A percentile compares a stretch with the other conserved stretches of the same genome.
phyloP scores from a whole-genome alignment of 2,113 vertebrate species.

The Probosciger aterrimus region DNA sequence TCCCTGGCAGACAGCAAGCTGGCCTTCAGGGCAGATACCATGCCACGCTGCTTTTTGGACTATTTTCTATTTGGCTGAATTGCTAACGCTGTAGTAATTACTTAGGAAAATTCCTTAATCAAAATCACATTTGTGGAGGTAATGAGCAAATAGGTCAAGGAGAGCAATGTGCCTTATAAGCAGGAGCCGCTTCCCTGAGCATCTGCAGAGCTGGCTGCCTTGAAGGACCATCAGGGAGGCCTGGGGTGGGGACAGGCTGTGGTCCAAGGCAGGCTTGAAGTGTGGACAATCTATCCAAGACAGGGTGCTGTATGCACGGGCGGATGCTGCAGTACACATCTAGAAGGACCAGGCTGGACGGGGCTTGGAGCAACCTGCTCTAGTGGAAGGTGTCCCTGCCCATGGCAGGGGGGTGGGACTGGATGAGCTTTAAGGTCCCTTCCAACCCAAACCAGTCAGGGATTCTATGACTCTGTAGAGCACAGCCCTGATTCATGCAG shows the following conservation, averaged over 20 bases:
- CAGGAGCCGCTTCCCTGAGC: background rate
- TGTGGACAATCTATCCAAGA: background rate
- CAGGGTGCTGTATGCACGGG: background rate
- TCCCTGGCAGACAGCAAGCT: background rate
- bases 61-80: constrained; percentile 30
- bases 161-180: background rate
- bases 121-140: constrained; percentile 21
- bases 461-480: background rate
- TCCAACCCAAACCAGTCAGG: background rate
- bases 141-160: constrained; percentile 63
- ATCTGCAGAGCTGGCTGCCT: background rate
- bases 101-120: constrained; percentile 62
- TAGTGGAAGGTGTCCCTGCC: background rate
- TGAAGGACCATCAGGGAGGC: background rate
- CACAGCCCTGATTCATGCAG: background rate
- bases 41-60: background rate
- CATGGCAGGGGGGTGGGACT: background rate
- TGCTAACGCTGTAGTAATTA: constrained; percentile 35
- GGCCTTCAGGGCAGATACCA: background rate
- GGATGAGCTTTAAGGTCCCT: background rate
- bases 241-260: background rate
- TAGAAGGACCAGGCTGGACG: background rate
- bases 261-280: background rate
- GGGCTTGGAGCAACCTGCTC: background rate
- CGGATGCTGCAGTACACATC: background rate